These are phyloP conservation scores for Palythoa caribaeorum DNA, from an alignment of 92 coral and sea anemone species.

Conservation along the genomic window DNA sequence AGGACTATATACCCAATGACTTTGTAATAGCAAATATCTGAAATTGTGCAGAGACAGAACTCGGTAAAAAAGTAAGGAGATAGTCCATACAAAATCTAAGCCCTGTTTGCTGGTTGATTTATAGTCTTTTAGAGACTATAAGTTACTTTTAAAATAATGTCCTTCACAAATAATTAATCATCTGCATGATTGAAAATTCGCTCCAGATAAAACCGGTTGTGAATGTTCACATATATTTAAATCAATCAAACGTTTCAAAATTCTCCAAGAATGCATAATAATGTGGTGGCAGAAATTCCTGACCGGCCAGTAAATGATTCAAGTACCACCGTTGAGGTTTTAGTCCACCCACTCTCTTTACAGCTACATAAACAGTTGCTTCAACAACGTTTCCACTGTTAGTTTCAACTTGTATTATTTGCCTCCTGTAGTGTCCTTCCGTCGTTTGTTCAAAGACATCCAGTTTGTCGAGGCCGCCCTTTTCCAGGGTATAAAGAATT, in stretches of 20 bases:
- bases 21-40: too few relatives aligned
- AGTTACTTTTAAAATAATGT: too few relatives aligned
- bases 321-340: conserved; percentile 71
- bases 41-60: too few relatives aligned
- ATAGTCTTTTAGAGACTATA: too few relatives aligned
- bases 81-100: too few relatives aligned
- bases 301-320: conserved; percentile 71
- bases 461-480: conserved; percentile 80
- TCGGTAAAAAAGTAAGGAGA: too few relatives aligned
- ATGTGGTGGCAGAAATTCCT: conserved; percentile 71
- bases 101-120: too few relatives aligned
- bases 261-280: conserved; percentile 65
- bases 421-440: conserved; percentile 70
- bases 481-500: conserved; percentile 71
- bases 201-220: too few relatives aligned
- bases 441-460: conserved; percentile 80
- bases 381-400: conserved; percentile 57
- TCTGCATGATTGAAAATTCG: too few relatives aligned
- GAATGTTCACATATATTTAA: background rate
- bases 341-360: conserved; percentile 64
- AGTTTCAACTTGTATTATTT: conserved; percentile 56
- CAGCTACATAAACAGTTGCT: conserved; percentile 69
- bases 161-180: too few relatives aligned
- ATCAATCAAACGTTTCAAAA: conserved; percentile 57
- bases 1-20: too few relatives aligned